Base-by-base conservation (phyloP, 2,113 vertebrate species). In the Megaceryle torquata region DNA sequence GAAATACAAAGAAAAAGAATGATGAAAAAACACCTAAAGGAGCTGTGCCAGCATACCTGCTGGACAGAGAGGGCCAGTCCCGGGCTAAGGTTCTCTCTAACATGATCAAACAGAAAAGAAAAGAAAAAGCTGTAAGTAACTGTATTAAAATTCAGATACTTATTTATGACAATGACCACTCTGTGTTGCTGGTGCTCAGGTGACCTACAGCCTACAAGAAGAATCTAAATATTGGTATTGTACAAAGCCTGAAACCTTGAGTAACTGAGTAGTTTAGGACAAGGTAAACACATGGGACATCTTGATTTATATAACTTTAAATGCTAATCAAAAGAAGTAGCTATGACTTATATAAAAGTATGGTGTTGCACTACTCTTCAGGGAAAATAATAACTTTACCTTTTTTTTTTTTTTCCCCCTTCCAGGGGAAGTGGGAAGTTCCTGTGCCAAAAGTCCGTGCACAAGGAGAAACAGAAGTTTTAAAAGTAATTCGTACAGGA, bases 61-160 rank as follows among this genome's bases (percentile, higher is more conserved):
- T 99, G 94, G 99, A 99, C 98, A 98, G 99, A 98, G 99, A 99
- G 82, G 99, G 99, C 28, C 99, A 99, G 89, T 98, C 99, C 14
- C 97, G 98, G 7, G 99, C 99, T 84, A 99, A 99, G 95, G 99
- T 99, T 61, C 99, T 99, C 33, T 99, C 99, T 79, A 99, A 99
- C 95, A 99, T 99, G 99, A 99, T 99, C 97, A 99, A 99, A 96
- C 99, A 99, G 96, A 99, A 99, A 97, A 98, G 99, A 89, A 99
- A 99, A 97, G 99, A 99, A 95, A 99, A 99, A 96, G 99, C 99
- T 59, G 99, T 99, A 98, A 99, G 99, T 98, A 91, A 64, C 74
- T 43, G 3, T 71, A 63, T n/a, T 44, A 24, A 59, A 64, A 41
- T 56, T 81, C n/a, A 59, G 9, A 39, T 80, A 33, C 5, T 56